Conservation (phyloP, 2,113 vertebrate genomes). For the Paramormyrops kingsleyae region DNA sequence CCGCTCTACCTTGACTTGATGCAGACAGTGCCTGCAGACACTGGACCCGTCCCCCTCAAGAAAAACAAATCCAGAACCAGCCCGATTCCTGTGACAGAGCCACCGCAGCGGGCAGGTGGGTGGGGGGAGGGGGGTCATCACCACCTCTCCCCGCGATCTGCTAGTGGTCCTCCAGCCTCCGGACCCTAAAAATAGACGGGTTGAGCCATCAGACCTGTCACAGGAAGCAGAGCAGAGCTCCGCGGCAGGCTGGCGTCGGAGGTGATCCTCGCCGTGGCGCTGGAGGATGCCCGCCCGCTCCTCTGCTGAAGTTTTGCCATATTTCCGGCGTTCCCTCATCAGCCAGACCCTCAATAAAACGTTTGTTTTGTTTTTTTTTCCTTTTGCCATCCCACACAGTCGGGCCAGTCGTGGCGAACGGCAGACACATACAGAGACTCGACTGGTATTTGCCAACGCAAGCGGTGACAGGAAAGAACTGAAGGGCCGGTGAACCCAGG, state of each 20-base stretch:
- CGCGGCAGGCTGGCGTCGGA: not conserved
- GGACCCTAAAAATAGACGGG: not conserved
- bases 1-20: not conserved
- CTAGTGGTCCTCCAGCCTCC: not conserved
- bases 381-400: not conserved
- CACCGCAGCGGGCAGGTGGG: not conserved
- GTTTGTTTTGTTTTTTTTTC: not conserved
- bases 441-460: not conserved
- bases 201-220: not conserved
- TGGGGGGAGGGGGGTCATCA: not conserved
- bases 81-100: not conserved
- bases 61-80: not conserved
- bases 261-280: not conserved
- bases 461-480: not conserved
- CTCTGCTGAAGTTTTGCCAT: not conserved
- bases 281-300: not conserved
- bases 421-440: not conserved
- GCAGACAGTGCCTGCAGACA: not conserved
- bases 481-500: too few relatives aligned
- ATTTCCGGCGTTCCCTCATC: not conserved
- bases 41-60: not conserved
- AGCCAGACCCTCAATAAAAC: not conserved
- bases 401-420: not conserved
- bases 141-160: not conserved
- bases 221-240: not conserved